Percentiles rank a stretch among this genome's conserved stretches.
Evolutionary conservation across 2,113 vertebrate genomes (phyloP).

Genomic region (Trichomycterus rosablanca): DNA sequence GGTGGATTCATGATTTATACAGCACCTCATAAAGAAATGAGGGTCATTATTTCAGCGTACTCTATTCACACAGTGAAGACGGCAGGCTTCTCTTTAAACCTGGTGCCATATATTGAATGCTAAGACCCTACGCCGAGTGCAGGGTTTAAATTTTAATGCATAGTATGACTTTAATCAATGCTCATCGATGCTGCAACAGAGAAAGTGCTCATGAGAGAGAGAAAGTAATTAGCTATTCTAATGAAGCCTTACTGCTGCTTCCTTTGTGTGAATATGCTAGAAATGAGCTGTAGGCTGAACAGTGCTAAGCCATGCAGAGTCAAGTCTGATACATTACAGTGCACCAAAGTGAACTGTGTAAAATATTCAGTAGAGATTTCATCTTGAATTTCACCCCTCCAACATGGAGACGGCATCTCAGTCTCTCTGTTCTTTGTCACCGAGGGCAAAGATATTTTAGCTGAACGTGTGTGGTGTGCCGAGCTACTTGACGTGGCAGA

Average conservation of each 20-base stretch:
- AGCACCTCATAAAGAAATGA: slow-evolving; percentile 38
- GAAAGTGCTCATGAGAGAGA: too few relatives aligned
- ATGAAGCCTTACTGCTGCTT: slow-evolving; percentile 62
- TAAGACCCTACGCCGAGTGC: slow-evolving; percentile 18
- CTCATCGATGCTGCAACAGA: slow-evolving; percentile 49
- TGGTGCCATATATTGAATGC: too few relatives aligned
- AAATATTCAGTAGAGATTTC: slow-evolving; percentile 69
- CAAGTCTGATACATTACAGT: slow-evolving; percentile 58
- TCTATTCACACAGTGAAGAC: too few relatives aligned
- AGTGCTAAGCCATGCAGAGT: slow-evolving; percentile 40
- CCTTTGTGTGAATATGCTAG: slow-evolving; percentile 59
- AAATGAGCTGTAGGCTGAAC: slow-evolving; percentile 58
- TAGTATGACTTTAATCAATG: slow-evolving; percentile 63
- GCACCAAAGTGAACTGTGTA: slow-evolving; percentile 55
- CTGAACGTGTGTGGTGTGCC: slow-evolving; percentile 2
- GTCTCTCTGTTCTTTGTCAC: slow-evolving; percentile 18
- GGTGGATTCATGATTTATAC: slow-evolving; percentile 53
- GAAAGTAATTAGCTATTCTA: slow-evolving; percentile 72
- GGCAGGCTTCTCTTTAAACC: too few relatives aligned
- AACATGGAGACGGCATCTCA: slow-evolving; percentile 46
- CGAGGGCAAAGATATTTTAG: slow-evolving; percentile 4
- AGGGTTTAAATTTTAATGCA: slow-evolving; percentile 57
- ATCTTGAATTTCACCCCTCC: slow-evolving; percentile 61
- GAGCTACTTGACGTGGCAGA: slow-evolving; percentile 28
- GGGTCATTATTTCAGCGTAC: slow-evolving; percentile 57